Conservation (phyloP, 2,888 invertebrate species). For the Aphidoletes aphidimyza region DNA sequence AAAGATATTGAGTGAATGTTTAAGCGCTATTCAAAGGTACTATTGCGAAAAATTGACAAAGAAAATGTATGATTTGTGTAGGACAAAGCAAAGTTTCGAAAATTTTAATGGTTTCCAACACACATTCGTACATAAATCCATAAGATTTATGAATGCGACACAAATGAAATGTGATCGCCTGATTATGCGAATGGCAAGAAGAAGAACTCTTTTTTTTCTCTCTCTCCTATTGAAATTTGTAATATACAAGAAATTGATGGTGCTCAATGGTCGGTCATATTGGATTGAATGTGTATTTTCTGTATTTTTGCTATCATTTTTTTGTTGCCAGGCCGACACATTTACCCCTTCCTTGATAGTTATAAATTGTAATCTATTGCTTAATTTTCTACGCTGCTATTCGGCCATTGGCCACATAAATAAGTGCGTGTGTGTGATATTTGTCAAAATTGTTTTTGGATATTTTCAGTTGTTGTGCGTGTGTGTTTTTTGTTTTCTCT, state of each 20-base stretch:
- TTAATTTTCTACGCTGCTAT: neutral
- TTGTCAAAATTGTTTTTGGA: neutral
- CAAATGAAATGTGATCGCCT: neutral
- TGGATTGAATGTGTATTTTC: neutral
- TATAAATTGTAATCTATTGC: conserved; percentile 41
- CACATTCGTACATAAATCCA: neutral
- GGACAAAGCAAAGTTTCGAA: conserved; percentile 34
- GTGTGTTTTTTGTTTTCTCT: neutral
- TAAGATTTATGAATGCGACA: conserved; percentile 3
- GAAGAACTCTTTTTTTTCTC: neutral
- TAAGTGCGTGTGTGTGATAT: conserved; percentile 39
- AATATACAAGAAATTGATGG: conserved; percentile 42
- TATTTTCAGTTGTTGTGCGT: neutral
- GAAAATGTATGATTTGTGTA: neutral
- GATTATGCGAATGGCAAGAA: neutral
- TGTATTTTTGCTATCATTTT: neutral
- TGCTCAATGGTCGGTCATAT: neutral
- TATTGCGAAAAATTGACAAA: conserved; percentile 7
- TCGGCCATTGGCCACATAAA: conserved; percentile 2
- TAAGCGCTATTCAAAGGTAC: neutral
- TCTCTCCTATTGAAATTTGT: neutral
- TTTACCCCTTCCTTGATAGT: neutral
- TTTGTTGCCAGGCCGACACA: neutral
- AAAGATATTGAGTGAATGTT: too few relatives aligned
- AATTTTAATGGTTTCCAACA: neutral